Base-by-base conservation (phyloP, 2,113 vertebrate species). In the Engraulis encrasicolus region DNA sequence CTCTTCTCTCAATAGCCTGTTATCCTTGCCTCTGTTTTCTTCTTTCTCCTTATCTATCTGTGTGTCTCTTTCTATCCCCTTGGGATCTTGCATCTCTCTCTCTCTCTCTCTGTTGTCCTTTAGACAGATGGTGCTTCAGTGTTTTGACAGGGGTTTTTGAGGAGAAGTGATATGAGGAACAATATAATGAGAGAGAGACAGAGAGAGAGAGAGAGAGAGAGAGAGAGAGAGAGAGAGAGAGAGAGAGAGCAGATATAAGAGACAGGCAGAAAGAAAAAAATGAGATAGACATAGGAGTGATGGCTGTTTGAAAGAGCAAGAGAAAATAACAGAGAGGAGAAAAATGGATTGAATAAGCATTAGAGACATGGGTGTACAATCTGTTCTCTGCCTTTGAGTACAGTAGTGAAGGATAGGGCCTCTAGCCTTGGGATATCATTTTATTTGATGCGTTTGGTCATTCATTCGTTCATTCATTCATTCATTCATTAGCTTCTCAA, bases 111-210 rank as follows among this genome's bases (percentile, higher is more conserved):
- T 74, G 31, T 74, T 74, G 66, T 74, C 66, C 66, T 74, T 74
- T 27, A 31, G 66, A 74, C 66, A 74, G 66, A 74, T 74, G 66
- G 66, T 74, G 11, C 66, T 2, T 74, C 27, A 74, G 66, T 74
- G 66, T 74, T 71, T 7, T 31, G 61, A 74, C 12, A 3, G 5
- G 31, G 66, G 31, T 31, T 27, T 74, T 3, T 34, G 66, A 74
- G 66, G 31, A 27, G 66, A 12, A 4, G 31, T 34, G 23, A 74
- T 74, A 34, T 34, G 66, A 74, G 27, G 12, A 12, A 34, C 15
- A 31, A 27, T 34, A 74, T 74, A 17, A 74, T 14, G 23, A 23
- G 66, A 74, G 23, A 31, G 66, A 74, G 66, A 71, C 9, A 71
- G n/a, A 71, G 0, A 71, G 61, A 71, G 61, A 31, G 54, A 61